Conservation (phyloP, 2,113 vertebrate genomes). For the Camelus dromedarius region DNA sequence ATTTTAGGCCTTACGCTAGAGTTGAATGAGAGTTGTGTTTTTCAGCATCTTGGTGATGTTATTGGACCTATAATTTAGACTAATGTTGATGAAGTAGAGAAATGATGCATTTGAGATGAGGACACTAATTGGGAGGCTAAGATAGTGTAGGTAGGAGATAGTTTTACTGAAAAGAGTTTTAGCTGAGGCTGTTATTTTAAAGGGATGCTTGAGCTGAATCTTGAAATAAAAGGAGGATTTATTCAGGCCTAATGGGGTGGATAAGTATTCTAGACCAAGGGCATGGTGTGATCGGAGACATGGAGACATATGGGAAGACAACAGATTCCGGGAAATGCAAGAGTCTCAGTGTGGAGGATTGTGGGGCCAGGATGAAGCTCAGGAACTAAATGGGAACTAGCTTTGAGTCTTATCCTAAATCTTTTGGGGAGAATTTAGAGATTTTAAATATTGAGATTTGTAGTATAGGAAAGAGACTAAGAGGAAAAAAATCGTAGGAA, state of each 20-base stretch:
- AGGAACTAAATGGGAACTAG: not conserved
- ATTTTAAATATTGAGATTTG: not conserved
- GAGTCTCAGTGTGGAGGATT: not conserved
- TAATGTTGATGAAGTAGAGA: not conserved
- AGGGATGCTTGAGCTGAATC: not conserved
- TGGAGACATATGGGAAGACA: not conserved
- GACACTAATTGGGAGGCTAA: not conserved
- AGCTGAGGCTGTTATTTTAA: not conserved
- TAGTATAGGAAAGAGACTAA: not conserved
- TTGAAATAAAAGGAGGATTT: not conserved
- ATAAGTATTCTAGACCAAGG: constrained; percentile 4
- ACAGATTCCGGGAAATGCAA: not conserved
- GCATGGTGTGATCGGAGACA: not conserved
- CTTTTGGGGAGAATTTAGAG: constrained; percentile 23
- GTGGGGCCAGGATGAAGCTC: not conserved
- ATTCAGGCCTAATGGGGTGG: not conserved
- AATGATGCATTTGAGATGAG: not conserved
- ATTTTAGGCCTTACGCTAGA: not conserved
- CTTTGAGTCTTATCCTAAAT: not conserved
- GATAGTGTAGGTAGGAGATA: not conserved
- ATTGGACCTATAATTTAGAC: not conserved
- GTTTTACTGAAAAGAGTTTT: constrained; percentile 22
- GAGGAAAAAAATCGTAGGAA: not conserved
- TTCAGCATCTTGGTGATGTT: not conserved
- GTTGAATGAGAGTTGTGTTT: not conserved